Evolutionary conservation across 2,888 invertebrate genomes (phyloP).

Genomic region (Cryptosula pallasiana): DNA sequence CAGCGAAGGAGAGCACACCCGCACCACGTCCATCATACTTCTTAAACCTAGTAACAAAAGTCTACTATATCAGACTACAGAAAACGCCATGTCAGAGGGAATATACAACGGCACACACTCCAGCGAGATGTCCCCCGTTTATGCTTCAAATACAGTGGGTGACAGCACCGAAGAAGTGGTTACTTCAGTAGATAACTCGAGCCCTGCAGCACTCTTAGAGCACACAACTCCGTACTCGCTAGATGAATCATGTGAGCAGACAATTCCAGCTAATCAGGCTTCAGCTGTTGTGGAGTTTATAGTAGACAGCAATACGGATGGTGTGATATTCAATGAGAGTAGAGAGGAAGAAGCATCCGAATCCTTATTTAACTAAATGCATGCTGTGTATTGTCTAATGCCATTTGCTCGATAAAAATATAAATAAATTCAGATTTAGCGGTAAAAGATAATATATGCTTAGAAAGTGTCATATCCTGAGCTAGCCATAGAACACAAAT

Average conservation of each 20-base stretch:
- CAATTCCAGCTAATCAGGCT: neutral
- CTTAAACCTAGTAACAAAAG: neutral
- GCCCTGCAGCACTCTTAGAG: neutral
- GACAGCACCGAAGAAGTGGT: neutral
- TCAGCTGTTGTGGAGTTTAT: constrained; percentile 6
- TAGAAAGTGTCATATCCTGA: too few species aligned
- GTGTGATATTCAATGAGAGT: neutral
- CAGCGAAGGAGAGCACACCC: neutral
- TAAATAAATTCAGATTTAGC: too few species aligned
- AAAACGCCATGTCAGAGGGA: neutral
- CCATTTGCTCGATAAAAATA: too few species aligned
- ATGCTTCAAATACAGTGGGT: neutral
- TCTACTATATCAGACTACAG: neutral
- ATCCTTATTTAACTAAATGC: neutral
- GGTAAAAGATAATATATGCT: too few species aligned
- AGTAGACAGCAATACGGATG: neutral
- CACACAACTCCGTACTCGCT: neutral
- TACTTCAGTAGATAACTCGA: neutral
- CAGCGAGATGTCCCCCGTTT: neutral
- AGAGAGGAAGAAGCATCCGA: neutral
- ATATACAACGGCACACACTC: neutral
- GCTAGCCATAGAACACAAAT: too few species aligned
- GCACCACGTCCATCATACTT: neutral
- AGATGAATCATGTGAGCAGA: neutral
- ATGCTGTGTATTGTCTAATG: neutral